Conservation (phyloP, 2,888 invertebrate genomes). For the Cerastis leucographa region DNA sequence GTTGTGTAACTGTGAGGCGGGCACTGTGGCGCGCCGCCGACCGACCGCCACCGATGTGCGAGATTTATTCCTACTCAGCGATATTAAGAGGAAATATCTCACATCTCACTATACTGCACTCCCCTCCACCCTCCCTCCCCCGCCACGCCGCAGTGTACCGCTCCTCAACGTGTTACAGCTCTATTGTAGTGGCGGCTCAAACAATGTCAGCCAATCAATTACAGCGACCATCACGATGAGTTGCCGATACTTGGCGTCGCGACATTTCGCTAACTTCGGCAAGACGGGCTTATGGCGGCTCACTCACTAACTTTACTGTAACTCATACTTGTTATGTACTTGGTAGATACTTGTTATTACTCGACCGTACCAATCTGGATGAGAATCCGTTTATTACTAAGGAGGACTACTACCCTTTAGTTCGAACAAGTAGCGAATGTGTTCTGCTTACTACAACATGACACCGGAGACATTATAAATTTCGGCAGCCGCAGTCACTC, state of each 20-base stretch:
- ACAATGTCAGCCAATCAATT: constrained; percentile 37
- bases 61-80: constrained; percentile 59
- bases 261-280: constrained; percentile 23
- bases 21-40: constrained; percentile 9
- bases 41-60: constrained; percentile 26
- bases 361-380: neutral
- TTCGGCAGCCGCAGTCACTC: neutral
- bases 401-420: neutral
- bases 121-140: too few relatives aligned
- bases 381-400: neutral
- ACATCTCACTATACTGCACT: constrained; percentile 22
- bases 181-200: constrained; percentile 3
- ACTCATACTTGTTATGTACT: neutral
- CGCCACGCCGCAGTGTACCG: neutral
- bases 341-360: neutral
- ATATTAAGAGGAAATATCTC: constrained; percentile 48
- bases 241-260: constrained; percentile 13
- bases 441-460: too few relatives aligned
- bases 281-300: neutral
- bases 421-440: neutral
- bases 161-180: neutral
- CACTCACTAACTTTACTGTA: constrained; percentile 22
- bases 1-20: neutral
- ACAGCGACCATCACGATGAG: constrained; percentile 20
- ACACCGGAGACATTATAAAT: too few relatives aligned